Evolutionary conservation across 2,888 invertebrate genomes (phyloP), one percentile per base, ranked within the genome.

Genomic region (Nomada ruficornis): DNA sequence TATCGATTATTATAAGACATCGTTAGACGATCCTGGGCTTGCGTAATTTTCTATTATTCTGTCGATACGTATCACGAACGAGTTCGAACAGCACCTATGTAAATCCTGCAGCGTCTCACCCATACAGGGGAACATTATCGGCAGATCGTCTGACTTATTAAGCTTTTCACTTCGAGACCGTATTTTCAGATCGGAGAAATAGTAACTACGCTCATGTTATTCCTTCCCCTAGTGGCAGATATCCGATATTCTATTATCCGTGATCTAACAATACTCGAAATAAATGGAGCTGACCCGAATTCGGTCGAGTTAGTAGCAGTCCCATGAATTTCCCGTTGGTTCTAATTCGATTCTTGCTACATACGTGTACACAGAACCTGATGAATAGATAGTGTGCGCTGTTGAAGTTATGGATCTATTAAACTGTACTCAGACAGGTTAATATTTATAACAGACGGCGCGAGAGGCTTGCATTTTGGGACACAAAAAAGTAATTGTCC

Each of bases 251-350:
- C 23, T 50, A 65, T 88, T 81, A 82, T 55, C 47, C 63, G 36
- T 18, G 60, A 59, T 80, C 62, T 75, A 85, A 70, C 80, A 71
- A 67, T 68, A 59, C 63, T 59, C 64, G 64, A 23, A 70, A 77
- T 77, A 67, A 78, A 82, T 70, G 11, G n/a, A 10, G 20, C 59
- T 63, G 76, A 82, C 76, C 82, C 69, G 60, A 47, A 86, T 84
- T 68, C 11, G 4, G 1, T 2, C 26, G n/a, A 26, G 26, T 29
- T 15, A 44, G 2, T 23, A 18, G 18, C 26, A 23, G 23, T 55
- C 55, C 23, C 7, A 55, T 20, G 55, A 55, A 55, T 55, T 55
- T 55, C 2, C 47, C 13, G 3, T 15, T 13, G 47, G 13, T 15
- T 15, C 7, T 54, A 11, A 54, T 15, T 42, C 11, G 5, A 5